Percentiles rank a stretch among this genome's conserved stretches.
Evolutionary conservation across 2,888 invertebrate species (phyloP).

Genomic region (Sphecodes monilicornis): DNA sequence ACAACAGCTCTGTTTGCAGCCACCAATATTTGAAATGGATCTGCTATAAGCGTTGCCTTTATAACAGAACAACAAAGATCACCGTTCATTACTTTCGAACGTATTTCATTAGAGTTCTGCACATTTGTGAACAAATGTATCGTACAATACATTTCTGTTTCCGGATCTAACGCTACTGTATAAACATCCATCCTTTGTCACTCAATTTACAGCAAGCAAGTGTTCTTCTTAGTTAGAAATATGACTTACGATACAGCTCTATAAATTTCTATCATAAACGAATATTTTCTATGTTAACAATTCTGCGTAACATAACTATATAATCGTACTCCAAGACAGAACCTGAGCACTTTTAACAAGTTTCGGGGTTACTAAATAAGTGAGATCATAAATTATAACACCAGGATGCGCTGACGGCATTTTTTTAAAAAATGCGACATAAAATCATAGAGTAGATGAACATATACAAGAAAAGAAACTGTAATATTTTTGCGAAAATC

Average conservation of each 20-base stretch:
- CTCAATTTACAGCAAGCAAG: neutral
- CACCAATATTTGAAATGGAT: conserved; percentile 87
- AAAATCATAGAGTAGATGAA: neutral
- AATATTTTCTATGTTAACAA: neutral
- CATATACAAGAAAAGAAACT: neutral
- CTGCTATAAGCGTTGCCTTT: conserved; percentile 87
- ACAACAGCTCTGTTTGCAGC: conserved; percentile 89
- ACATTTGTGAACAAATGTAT: conserved; percentile 87
- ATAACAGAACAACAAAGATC: conserved; percentile 87
- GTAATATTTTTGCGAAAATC: neutral
- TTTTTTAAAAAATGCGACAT: neutral
- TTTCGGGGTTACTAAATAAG: neutral
- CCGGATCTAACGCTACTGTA: conserved; percentile 83
- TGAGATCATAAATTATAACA: neutral
- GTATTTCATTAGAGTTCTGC: conserved; percentile 86
- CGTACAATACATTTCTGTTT: conserved; percentile 84
- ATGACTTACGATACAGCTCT: neutral
- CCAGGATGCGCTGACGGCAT: neutral
- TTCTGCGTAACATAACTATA: neutral
- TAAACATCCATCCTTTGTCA: conserved; percentile 63
- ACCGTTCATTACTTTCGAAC: conserved; percentile 86
- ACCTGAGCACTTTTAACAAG: neutral
- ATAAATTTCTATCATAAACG: neutral
- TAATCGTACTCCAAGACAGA: neutral
- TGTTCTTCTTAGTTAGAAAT: neutral